A percentile compares a stretch with the other conserved stretches of the same genome.
These are phyloP conservation scores for Eupithecia pulchellata DNA, from an alignment of 2,888 invertebrate species.

Conservation along the genomic window DNA sequence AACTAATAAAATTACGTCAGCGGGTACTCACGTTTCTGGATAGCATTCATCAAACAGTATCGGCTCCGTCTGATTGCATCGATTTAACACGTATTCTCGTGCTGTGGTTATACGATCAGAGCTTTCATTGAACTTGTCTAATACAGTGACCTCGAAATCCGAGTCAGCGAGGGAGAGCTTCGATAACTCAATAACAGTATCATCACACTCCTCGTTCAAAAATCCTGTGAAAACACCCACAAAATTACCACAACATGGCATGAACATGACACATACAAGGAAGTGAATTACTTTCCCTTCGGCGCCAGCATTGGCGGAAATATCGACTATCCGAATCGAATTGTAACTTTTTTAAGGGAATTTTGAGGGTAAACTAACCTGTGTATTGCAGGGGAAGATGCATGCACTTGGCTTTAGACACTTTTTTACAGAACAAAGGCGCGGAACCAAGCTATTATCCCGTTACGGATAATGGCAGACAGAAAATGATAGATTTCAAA, in stretches of 20 bases:
- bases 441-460: constrained; percentile 82
- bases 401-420: constrained; percentile 85
- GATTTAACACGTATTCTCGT: constrained; percentile 85
- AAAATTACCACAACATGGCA: constrained; percentile 46
- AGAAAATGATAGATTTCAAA: constrained; percentile 57
- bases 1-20: constrained; percentile 6
- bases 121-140: constrained; percentile 75
- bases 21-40: constrained; percentile 85
- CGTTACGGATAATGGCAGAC: constrained; percentile 84
- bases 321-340: constrained; percentile 35
- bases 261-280: constrained; percentile 69
- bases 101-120: constrained; percentile 70
- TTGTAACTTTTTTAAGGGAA: constrained; percentile 27
- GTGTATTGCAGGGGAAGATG: constrained; percentile 85
- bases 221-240: constrained; percentile 73
- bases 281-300: constrained; percentile 79
- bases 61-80: constrained; percentile 88
- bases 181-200: constrained; percentile 83
- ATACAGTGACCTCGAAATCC: constrained; percentile 74
- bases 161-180: constrained; percentile 81
- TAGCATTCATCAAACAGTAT: constrained; percentile 88
- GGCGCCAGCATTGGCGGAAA: constrained; percentile 69
- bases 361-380: constrained; percentile 65
- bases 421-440: constrained; percentile 81
- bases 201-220: constrained; percentile 85